Percentiles rank a stretch among this genome's conserved stretches.
Conservation (phyloP, 2,888 invertebrate species). For the Cryptus armator region DNA sequence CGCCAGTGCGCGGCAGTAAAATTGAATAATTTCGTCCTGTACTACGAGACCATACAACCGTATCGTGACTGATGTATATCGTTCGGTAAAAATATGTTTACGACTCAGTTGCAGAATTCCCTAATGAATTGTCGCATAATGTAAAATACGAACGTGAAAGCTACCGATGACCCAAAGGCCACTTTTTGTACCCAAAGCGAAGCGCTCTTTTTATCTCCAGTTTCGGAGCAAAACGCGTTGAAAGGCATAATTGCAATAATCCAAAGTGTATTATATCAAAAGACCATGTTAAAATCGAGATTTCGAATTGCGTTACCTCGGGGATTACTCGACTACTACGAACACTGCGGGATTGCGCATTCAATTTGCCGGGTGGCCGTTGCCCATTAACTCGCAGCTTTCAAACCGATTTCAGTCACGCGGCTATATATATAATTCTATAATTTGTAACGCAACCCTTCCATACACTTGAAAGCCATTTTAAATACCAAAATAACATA, state of each 20-base stretch:
- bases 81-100: conserved; percentile 18
- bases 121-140: not conserved
- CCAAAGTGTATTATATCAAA: not conserved
- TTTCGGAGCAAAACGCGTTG: not conserved
- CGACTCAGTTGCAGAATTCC: not conserved
- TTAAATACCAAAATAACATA: not conserved
- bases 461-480: not conserved
- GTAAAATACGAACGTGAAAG: not conserved
- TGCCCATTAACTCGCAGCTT: conserved; percentile 60
- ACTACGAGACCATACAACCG: not conserved
- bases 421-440: conserved; percentile 35
- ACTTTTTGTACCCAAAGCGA: not conserved
- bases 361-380: conserved; percentile 71
- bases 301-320: conserved; percentile 26
- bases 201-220: not conserved
- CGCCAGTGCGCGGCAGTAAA: not conserved
- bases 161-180: not conserved
- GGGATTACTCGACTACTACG: conserved; percentile 22
- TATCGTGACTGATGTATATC: not conserved
- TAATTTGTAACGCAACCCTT: not conserved
- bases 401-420: conserved; percentile 67
- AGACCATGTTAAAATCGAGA: conserved; percentile 30
- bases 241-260: not conserved
- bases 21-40: conserved; percentile 38
- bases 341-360: conserved; percentile 66